phyloP scores from a whole-genome alignment of 1,140 invertebrate species.

The Caenorhabditis remanei region DNA sequence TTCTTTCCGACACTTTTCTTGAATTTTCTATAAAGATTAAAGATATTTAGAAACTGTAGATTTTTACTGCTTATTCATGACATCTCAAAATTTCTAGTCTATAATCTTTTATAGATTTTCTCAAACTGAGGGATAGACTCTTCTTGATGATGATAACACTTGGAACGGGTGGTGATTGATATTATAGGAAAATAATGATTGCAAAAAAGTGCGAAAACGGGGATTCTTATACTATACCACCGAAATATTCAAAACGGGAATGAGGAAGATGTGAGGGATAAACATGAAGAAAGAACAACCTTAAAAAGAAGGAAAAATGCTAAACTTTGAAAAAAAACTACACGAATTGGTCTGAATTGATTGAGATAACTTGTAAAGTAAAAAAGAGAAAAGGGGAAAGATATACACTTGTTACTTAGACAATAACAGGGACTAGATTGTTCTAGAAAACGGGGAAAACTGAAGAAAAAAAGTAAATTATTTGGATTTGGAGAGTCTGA shows the following conservation, averaged over 20 bases:
- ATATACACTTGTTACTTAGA: neutral
- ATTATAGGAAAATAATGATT: too few relatives aligned
- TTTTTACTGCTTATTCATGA: too few relatives aligned
- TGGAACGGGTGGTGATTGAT: too few relatives aligned
- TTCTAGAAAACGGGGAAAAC: neutral
- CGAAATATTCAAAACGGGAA: neutral
- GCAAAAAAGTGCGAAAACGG: too few relatives aligned
- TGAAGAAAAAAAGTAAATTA: neutral
- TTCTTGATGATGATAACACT: too few relatives aligned
- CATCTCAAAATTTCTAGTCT: too few relatives aligned
- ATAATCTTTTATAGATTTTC: too few relatives aligned
- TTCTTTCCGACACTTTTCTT: too few relatives aligned
- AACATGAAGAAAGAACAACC: neutral
- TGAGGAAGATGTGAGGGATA: neutral
- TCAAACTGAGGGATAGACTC: too few relatives aligned
- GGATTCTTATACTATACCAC: too few relatives aligned
- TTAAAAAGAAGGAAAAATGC: neutral
- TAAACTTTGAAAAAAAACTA: slow-evolving; percentile 3
- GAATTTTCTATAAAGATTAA: neutral
- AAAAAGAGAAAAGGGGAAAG: neutral
- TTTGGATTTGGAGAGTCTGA: slow-evolving; percentile 29
- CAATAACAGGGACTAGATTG: neutral
- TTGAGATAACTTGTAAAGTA: slow-evolving; percentile 1
- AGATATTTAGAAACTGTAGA: too few relatives aligned
- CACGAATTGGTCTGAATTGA: slow-evolving; percentile 9